These are phyloP conservation scores for Bergia puertoricense DNA, from an alignment of 92 coral and sea anemone genomes.

Conservation along the genomic window DNA sequence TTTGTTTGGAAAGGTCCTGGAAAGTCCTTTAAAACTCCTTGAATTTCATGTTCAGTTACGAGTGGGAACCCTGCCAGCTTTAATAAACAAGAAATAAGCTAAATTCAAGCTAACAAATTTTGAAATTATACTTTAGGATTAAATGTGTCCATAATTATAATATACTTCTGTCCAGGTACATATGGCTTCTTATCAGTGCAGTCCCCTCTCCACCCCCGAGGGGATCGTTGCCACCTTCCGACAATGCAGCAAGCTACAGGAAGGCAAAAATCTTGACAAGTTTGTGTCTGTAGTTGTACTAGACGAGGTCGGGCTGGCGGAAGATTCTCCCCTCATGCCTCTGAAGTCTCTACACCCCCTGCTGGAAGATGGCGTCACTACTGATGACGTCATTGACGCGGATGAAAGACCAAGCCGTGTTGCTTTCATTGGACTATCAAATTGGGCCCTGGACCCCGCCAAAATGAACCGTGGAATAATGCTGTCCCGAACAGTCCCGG, in stretches of 20 bases:
- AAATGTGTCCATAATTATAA: too few relatives aligned
- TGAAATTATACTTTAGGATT: too few relatives aligned
- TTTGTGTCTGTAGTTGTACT: constrained; percentile 70
- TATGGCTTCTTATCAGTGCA: constrained; percentile 64
- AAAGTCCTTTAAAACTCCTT: too few relatives aligned
- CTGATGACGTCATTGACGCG: constrained; percentile 53
- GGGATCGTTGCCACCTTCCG: constrained; percentile 65
- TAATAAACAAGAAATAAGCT: too few relatives aligned
- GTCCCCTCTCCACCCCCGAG: constrained; percentile 73
- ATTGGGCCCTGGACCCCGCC: constrained; percentile 73
- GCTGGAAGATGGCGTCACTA: constrained; percentile 63
- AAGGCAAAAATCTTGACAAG: constrained; percentile 51
- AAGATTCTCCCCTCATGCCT: constrained; percentile 78
- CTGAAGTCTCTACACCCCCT: constrained; percentile 71
- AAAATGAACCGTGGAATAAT: constrained; percentile 70
- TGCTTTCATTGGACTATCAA: constrained; percentile 76
- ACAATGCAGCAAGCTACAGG: constrained; percentile 68
- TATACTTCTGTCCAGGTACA: constrained; percentile 35
- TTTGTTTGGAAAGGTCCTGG: too few relatives aligned
- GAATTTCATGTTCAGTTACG: too few relatives aligned
- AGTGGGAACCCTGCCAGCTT: too few relatives aligned
- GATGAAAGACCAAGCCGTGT: constrained; percentile 53
- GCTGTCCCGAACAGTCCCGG: constrained; percentile 65
- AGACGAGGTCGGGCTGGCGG: constrained; percentile 77
- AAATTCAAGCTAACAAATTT: too few relatives aligned